Conservation (phyloP, 2,113 vertebrate species). For the human (Homo sapiens) region DNA sequence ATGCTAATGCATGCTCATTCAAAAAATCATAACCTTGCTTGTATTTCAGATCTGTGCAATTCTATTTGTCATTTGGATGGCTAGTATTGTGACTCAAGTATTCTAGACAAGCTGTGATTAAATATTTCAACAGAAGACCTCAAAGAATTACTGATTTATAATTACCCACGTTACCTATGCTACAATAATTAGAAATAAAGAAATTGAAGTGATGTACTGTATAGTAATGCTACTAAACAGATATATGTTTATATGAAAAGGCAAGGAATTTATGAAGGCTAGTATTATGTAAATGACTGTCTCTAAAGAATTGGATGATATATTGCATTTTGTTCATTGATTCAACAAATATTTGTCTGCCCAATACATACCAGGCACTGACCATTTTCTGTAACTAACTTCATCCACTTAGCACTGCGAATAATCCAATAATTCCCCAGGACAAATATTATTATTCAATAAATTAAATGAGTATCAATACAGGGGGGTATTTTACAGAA, state of each 20-base stretch:
- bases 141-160: neutral
- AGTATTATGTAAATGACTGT: neutral
- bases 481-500: neutral
- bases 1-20: neutral
- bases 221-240: neutral
- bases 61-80: neutral
- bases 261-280: neutral
- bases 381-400: neutral
- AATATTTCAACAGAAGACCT: neutral
- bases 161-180: neutral
- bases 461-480: neutral
- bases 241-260: neutral
- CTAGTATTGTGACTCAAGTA: neutral
- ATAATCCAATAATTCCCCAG: neutral
- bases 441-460: neutral
- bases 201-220: neutral
- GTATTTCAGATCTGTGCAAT: neutral
- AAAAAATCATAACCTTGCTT: neutral
- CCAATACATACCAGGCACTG: neutral
- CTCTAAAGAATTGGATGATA: neutral
- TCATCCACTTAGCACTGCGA: neutral
- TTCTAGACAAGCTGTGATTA: neutral
- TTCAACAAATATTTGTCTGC: neutral
- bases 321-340: neutral
- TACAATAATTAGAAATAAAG: neutral